These are phyloP conservation scores for Pissodes strobi DNA, from an alignment of 1,140 invertebrate species.

Conservation along the genomic window DNA sequence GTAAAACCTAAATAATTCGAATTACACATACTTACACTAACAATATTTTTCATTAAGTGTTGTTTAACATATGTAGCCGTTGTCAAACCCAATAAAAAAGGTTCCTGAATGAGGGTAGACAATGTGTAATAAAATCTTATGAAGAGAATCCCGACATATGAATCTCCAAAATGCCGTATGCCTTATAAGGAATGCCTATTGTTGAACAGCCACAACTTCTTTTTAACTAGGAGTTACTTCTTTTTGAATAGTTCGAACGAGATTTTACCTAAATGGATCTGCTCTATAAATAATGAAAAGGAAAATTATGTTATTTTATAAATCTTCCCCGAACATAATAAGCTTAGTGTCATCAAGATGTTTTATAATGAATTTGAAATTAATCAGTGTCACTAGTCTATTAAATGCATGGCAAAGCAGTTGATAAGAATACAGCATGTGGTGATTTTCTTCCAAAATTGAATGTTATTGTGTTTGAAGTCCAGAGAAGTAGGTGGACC, in stretches of 20 bases:
- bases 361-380: too few species aligned
- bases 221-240: conserved; percentile 24
- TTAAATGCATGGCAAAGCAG: too few species aligned
- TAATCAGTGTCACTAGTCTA: too few species aligned
- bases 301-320: conserved; percentile 12
- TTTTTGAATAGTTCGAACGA: conserved; percentile 11
- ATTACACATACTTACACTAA: conserved; percentile 17
- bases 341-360: too few species aligned
- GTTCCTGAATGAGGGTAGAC: conserved; percentile 24
- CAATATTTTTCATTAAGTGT: conserved; percentile 28
- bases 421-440: too few species aligned
- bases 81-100: conserved; percentile 29
- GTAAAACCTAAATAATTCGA: conserved; percentile 14
- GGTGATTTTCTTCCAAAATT: too few species aligned
- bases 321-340: background rate
- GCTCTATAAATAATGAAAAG: conserved; percentile 25
- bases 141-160: conserved; percentile 28
- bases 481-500: too few species aligned
- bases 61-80: conserved; percentile 25
- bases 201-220: conserved; percentile 22
- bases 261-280: conserved; percentile 20
- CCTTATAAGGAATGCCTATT: conserved; percentile 33
- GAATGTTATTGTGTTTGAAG: too few species aligned
- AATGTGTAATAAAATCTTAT: conserved; percentile 36
- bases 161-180: conserved; percentile 20